Base-by-base conservation (phyloP, 2,888 invertebrate species). In the Cosmia pyralina region DNA sequence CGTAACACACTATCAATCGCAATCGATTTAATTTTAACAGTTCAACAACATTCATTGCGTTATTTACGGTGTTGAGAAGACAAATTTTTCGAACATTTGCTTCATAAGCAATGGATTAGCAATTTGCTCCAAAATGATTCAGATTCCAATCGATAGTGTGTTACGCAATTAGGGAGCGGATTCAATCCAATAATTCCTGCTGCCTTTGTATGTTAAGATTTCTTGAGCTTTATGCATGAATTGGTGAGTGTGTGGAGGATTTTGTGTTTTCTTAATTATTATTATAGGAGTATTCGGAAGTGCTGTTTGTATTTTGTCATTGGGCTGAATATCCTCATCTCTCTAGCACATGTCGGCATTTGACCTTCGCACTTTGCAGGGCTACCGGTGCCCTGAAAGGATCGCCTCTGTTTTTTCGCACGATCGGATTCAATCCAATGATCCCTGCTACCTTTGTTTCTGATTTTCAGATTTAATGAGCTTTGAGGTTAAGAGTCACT, bases 361-460 rank as follows among this genome's bases (percentile, higher is more conserved):
- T n/a, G n/a, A n/a, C n/a, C 90, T 92, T 91, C 90, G 75, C 79
- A 17, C n/a, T n/a, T n/a, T n/a, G n/a, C n/a, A n/a, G 19, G 3
- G 22, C 38, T 65, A 7, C 17, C 67, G 71, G 74, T 83, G 86
- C 86, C 89, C 85, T 89, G 89, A 87, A 88, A 85, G 80, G 81
- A 82, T 79, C 81, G 81, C 13, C 50, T 74, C 73, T 67, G 89
- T 90, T 82, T 90, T 86, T 75, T 87, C 81, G 85, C 87, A 82
- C 77, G 83, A 73, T 75, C 19, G 62, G 28, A 68, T 76, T 58
- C 50, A 55, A 55, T 62, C 52, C 17, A 63, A 63, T 34, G 22
- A 63, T 63, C 34, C 41, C 28, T 48, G 34, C 60, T 66, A 65
- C 41, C 41, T 77, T 77, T 62, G 38, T 72, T n/a, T n/a, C n/a